Evolutionary conservation across 1,140 invertebrate genomes (phyloP).

Genomic region (Drosophila pseudoobscura): DNA sequence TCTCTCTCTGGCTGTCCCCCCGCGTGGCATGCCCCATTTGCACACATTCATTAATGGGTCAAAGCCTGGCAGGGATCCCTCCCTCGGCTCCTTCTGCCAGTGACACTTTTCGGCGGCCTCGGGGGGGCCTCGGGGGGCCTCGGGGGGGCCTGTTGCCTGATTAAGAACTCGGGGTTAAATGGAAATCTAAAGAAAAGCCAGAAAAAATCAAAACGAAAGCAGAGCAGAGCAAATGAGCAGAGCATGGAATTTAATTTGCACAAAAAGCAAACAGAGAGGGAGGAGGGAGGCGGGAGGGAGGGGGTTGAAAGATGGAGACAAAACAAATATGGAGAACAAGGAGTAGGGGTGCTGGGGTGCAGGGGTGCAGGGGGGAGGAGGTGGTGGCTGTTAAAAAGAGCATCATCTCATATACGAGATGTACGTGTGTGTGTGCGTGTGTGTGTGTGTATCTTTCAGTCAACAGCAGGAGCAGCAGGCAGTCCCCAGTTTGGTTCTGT

Average conservation of each 20-base stretch:
- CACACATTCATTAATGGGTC: conserved; percentile 42
- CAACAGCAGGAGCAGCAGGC: conserved; percentile 37
- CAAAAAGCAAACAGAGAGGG: conserved; percentile 30
- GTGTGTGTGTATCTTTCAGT: conserved; percentile 34
- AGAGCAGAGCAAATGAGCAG: conserved; percentile 34
- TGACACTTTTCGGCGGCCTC: conserved; percentile 32
- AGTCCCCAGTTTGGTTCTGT: conserved; percentile 42
- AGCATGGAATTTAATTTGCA: conserved; percentile 54
- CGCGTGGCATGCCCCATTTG: conserved; percentile 34
- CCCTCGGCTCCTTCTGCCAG: conserved; percentile 25
- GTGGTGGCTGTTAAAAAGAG: conserved; percentile 34
- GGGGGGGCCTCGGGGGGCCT: not conserved
- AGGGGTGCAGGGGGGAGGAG: not conserved
- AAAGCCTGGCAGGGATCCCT: conserved; percentile 8
- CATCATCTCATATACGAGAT: conserved; percentile 25
- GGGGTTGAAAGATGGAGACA: conserved; percentile 8
- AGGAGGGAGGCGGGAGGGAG: not conserved
- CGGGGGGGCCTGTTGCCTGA: conserved; percentile 35
- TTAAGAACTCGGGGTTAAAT: conserved; percentile 68
- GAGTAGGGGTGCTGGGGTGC: not conserved
- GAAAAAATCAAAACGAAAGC: conserved; percentile 32
- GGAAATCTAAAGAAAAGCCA: conserved; percentile 18
- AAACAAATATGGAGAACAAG: conserved; percentile 24
- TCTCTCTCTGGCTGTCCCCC: too few species aligned
- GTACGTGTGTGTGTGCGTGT: too few species aligned